Evolutionary conservation across 2,113 vertebrate species (phyloP).

Genomic region (Andinoacara biseriatus): DNA sequence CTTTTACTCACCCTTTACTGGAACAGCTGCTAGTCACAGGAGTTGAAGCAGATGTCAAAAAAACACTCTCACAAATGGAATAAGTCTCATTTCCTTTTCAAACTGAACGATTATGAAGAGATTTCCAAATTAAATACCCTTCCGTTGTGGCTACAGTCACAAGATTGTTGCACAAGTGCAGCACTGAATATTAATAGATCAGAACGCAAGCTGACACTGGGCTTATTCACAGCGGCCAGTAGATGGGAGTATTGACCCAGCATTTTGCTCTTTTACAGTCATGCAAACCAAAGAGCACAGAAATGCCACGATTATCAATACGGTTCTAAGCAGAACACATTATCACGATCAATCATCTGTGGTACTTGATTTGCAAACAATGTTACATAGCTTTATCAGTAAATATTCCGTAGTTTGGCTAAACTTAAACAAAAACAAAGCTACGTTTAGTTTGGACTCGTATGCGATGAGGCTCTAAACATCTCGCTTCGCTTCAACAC

Average conservation of each 20-base stretch:
- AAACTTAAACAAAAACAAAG: background rate
- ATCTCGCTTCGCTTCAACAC: background rate
- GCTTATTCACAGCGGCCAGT: constrained; percentile 1
- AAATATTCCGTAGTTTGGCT: background rate
- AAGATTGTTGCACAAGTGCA: constrained; percentile 52
- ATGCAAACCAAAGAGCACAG: background rate
- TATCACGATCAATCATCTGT: background rate
- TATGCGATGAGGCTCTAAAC: background rate
- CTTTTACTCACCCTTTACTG: constrained; percentile 55
- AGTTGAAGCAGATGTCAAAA: background rate
- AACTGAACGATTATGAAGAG: background rate
- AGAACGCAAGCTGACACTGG: constrained; percentile 67
- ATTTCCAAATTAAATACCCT: constrained; percentile 4
- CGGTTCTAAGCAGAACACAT: background rate
- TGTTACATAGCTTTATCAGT: background rate
- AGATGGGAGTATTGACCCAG: constrained; percentile 22
- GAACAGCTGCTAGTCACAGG: background rate
- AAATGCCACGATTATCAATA: rapidly evolving
- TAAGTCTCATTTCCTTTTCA: background rate
- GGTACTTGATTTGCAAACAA: too few relatives aligned
- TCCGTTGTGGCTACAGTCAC: constrained; percentile 49
- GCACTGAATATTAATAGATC: constrained; percentile 75
- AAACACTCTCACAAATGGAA: background rate
- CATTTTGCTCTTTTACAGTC: background rate
- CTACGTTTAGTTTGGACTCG: background rate